Conservation (phyloP, 2,113 vertebrate species). For the Tychaedon coryphoeus region DNA sequence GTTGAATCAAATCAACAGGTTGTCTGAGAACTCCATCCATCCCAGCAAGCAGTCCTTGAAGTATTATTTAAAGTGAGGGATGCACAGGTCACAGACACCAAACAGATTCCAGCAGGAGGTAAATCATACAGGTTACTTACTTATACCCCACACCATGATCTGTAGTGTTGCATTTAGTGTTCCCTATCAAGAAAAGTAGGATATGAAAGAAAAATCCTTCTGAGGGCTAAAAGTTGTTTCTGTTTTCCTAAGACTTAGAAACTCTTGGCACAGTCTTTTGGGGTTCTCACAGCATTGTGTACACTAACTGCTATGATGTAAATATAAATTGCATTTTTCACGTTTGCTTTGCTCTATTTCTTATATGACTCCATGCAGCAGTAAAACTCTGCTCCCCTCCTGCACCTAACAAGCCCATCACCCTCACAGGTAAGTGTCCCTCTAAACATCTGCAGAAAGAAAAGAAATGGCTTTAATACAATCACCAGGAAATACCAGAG, state of each 20-base stretch:
- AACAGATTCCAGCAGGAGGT: background rate
- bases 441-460: background rate
- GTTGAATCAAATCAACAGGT: background rate
- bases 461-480: background rate
- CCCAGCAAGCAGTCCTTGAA: background rate
- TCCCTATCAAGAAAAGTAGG: background rate
- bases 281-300: background rate
- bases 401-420: background rate
- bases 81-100: background rate
- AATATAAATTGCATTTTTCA: background rate
- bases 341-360: background rate
- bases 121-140: background rate
- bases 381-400: background rate
- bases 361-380: fast-evolving
- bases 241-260: background rate
- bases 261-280: background rate
- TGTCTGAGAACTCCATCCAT: background rate
- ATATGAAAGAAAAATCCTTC: background rate
- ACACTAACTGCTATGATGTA: background rate
- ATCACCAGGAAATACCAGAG: background rate
- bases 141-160: background rate
- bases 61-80: background rate
- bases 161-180: background rate
- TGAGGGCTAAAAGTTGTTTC: background rate
- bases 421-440: background rate